A percentile compares a stretch with the other conserved stretches of the same genome.
These are phyloP conservation scores for Hydrotaea cyrtoneurina DNA, from an alignment of 2,888 invertebrate genomes.

Conservation along the genomic window DNA sequence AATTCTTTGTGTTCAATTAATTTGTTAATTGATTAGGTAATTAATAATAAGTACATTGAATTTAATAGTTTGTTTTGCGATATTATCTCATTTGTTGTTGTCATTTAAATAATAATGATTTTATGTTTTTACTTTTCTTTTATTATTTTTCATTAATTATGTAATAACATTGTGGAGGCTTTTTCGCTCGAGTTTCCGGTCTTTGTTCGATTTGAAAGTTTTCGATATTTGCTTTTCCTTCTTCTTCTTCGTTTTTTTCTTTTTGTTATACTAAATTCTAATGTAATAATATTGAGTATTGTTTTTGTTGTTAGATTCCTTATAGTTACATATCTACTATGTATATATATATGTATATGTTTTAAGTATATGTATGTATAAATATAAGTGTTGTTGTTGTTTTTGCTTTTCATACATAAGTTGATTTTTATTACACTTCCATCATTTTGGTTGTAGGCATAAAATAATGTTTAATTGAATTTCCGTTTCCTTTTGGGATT, in stretches of 20 bases:
- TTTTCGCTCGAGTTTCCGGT: constrained; percentile 28
- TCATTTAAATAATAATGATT: constrained; percentile 10
- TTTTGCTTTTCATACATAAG: constrained; percentile 63
- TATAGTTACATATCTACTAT: constrained; percentile 39
- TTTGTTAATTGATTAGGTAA: constrained; percentile 5
- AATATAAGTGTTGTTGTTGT: constrained; percentile 55
- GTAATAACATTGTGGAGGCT: constrained; percentile 64
- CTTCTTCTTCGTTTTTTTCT: constrained; percentile 8
- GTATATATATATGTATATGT: constrained; percentile 45
- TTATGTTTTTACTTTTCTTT: not conserved
- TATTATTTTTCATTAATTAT: not conserved
- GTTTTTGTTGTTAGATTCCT: constrained; percentile 45
- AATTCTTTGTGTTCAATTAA: constrained; percentile 18
- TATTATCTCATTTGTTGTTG: not conserved
- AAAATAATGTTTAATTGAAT: constrained; percentile 64
- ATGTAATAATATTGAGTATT: constrained; percentile 47
- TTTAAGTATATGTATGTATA: constrained; percentile 57
- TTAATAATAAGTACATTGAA: not conserved
- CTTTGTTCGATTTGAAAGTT: not conserved
- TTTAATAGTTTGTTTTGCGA: not conserved
- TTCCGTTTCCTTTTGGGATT: constrained; percentile 64
- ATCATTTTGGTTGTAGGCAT: constrained; percentile 42
- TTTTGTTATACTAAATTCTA: constrained; percentile 28
- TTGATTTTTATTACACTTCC: constrained; percentile 44
- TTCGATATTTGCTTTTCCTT: constrained; percentile 24